Evolutionary conservation across 53 echinoderm and acorn worm genomes (phyloP).

Genomic region (Apostichopus leukothele): DNA sequence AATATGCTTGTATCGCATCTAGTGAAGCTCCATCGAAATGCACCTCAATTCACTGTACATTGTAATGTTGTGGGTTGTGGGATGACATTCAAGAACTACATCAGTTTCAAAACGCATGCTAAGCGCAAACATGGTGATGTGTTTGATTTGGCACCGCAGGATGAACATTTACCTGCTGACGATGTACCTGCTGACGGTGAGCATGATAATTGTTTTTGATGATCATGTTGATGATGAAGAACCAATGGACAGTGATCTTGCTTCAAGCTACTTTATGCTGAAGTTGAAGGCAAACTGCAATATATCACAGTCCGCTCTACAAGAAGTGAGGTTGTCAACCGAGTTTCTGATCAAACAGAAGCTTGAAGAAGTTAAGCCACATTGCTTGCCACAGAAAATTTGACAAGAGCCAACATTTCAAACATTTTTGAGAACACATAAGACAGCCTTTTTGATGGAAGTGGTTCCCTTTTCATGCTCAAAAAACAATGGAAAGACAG

Average conservation of each 20-base stretch:
- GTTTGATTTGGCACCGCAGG: neutral
- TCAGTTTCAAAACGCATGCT: constrained; percentile 52
- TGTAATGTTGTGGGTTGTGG: constrained; percentile 48
- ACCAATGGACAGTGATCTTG: too few relatives aligned
- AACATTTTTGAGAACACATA: neutral
- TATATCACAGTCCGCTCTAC: constrained; percentile 23
- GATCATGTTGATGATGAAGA: too few relatives aligned
- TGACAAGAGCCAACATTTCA: neutral
- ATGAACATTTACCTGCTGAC: neutral
- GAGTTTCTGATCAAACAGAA: constrained; percentile 14
- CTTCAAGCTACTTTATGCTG: too few relatives aligned
- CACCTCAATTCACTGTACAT: constrained; percentile 47
- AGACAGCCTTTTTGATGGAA: too few relatives aligned
- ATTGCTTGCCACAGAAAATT: neutral
- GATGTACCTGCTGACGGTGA: neutral
- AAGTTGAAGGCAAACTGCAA: too few relatives aligned
- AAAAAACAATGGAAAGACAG: too few relatives aligned
- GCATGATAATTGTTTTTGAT: too few relatives aligned
- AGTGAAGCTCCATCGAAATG: constrained; percentile 45
- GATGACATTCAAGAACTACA: constrained; percentile 48
- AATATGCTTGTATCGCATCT: neutral
- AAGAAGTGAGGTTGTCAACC: neutral
- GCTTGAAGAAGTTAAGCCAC: neutral
- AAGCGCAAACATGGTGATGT: constrained; percentile 46
- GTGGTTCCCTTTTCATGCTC: too few relatives aligned